phyloP scores from a whole-genome alignment of 53 echinoderm and acorn worm species.

The Antedon mediterranea region DNA sequence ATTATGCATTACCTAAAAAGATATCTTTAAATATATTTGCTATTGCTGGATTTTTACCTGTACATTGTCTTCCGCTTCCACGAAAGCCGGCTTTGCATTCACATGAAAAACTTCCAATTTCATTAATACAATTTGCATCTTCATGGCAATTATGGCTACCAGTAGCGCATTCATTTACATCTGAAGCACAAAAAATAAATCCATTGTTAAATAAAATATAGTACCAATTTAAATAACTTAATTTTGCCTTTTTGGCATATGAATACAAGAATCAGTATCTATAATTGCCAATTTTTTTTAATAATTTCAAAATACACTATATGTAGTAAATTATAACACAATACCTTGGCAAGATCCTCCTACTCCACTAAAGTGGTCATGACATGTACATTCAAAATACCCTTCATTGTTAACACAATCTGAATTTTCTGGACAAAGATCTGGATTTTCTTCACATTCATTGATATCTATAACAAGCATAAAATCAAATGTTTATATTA shows the following conservation, averaged over 20 bases:
- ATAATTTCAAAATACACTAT: too few relatives aligned
- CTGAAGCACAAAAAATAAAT: background rate
- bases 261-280: too few relatives aligned
- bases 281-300: too few relatives aligned
- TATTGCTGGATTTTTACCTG: background rate
- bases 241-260: too few relatives aligned
- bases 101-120: background rate
- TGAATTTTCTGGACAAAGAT: background rate
- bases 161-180: background rate
- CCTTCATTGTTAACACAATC: background rate
- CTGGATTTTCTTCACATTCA: background rate
- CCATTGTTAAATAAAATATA: too few relatives aligned
- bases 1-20: too few relatives aligned
- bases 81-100: background rate
- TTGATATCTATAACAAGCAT: background rate
- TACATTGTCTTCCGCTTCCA: background rate
- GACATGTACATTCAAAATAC: background rate
- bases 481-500: too few relatives aligned
- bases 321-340: background rate
- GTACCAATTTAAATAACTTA: too few relatives aligned
- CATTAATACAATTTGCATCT: background rate
- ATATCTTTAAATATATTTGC: too few relatives aligned
- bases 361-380: background rate
- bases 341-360: background rate
- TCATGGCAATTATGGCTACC: background rate